Conservation (phyloP, 1,140 invertebrate species). For the Akabosia matsudoensis region DNA sequence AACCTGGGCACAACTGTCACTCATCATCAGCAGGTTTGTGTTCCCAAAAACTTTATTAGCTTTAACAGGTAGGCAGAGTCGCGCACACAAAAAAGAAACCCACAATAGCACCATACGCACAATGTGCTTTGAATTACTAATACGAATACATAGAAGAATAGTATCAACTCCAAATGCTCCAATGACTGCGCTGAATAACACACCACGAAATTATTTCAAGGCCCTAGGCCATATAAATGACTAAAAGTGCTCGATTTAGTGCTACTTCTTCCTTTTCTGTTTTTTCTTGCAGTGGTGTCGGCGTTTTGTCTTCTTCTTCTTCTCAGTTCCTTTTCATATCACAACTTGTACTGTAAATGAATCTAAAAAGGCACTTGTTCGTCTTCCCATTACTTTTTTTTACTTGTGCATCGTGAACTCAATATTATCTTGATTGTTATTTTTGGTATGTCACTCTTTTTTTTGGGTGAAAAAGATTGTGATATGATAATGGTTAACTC, state of each 20-base stretch:
- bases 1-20: constrained; percentile 5
- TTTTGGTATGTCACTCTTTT: neutral
- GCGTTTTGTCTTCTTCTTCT: neutral
- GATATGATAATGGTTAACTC: no score
- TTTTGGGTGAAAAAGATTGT: neutral
- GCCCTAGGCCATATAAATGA: constrained; percentile 13
- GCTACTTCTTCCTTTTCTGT: neutral
- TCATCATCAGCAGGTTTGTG: neutral
- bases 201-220: constrained; percentile 5
- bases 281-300: neutral
- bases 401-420: neutral
- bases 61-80: no score
- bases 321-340: neutral
- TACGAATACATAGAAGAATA: neutral
- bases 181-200: neutral
- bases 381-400: neutral
- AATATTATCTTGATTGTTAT: neutral
- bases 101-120: no score
- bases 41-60: no score
- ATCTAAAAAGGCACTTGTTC: neutral
- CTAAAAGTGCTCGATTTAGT: neutral
- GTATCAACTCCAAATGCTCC: neutral
- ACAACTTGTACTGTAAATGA: neutral
- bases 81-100: no score
- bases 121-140: neutral